These are phyloP conservation scores for Fulmarus glacialis DNA, from an alignment of 2,113 vertebrate genomes.

Conservation along the genomic window DNA sequence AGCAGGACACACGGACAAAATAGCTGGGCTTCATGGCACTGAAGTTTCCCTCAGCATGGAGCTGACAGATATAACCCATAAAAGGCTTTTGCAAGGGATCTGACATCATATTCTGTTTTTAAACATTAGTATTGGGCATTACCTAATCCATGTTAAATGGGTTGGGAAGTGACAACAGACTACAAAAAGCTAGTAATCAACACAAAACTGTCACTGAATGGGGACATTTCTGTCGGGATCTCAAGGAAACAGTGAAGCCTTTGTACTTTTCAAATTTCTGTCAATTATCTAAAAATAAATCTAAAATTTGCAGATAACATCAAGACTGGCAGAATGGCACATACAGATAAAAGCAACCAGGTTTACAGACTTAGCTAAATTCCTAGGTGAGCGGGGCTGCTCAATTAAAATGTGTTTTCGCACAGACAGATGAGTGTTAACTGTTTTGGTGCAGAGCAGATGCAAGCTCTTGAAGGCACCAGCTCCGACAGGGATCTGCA, in stretches of 20 bases:
- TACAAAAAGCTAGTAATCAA: slow-evolving; percentile 1
- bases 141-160: slow-evolving; percentile 39
- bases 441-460: not conserved
- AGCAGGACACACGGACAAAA: not conserved
- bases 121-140: slow-evolving; percentile 12
- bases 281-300: slow-evolving; percentile 53
- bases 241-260: not conserved
- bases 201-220: slow-evolving; percentile 34
- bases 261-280: slow-evolving; percentile 42
- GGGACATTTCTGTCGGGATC: not conserved
- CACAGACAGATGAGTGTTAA: slow-evolving; percentile 5
- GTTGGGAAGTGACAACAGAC: slow-evolving; percentile 28
- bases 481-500: not conserved
- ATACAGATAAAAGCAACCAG: slow-evolving; percentile 18
- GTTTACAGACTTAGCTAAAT: not conserved
- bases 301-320: not conserved
- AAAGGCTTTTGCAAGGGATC: not conserved
- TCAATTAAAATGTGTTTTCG: slow-evolving; percentile 46
- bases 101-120: slow-evolving; percentile 50
- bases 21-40: not conserved
- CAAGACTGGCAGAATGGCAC: not conserved
- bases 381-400: not conserved
- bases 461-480: not conserved
- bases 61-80: slow-evolving; percentile 9
- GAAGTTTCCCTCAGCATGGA: not conserved